These are phyloP conservation scores for Drosophila prostipennis DNA, from an alignment of 2,888 invertebrate species.

Conservation along the genomic window DNA sequence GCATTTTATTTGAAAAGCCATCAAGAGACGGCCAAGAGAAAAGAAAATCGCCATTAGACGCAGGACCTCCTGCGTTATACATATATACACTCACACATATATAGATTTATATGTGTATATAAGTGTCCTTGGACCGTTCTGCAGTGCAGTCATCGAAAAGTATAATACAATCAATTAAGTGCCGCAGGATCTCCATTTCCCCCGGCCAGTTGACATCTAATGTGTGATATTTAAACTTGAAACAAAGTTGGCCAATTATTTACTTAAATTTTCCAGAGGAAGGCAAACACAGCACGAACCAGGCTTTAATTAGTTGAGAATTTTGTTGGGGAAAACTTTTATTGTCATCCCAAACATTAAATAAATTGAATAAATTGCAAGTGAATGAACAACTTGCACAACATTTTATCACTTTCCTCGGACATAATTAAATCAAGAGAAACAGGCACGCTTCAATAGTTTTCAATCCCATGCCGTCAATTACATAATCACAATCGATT, in stretches of 20 bases:
- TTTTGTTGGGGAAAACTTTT: not conserved
- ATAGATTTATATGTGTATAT: not conserved
- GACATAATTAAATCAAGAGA: slow-evolving; percentile 17
- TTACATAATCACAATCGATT: slow-evolving; percentile 40
- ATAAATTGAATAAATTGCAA: not conserved
- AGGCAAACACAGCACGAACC: too few relatives aligned
- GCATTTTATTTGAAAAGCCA: slow-evolving; percentile 71
- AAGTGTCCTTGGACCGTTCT: slow-evolving; percentile 17
- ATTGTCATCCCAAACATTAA: not conserved
- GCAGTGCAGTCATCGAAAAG: slow-evolving; percentile 30
- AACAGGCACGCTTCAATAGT: slow-evolving; percentile 17
- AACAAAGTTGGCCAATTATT: not conserved
- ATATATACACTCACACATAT: not conserved
- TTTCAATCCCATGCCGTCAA: slow-evolving; percentile 33
- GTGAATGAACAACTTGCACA: not conserved
- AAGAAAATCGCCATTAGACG: slow-evolving; percentile 53
- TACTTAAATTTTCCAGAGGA: not conserved
- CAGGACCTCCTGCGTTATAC: slow-evolving; percentile 32
- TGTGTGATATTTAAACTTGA: slow-evolving; percentile 8
- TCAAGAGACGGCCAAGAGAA: slow-evolving; percentile 28
- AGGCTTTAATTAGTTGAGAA: not conserved
- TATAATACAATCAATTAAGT: slow-evolving; percentile 40
- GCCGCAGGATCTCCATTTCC: slow-evolving; percentile 14
- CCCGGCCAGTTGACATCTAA: not conserved
- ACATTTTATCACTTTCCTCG: not conserved